Base-by-base conservation (phyloP, 2,888 invertebrate genomes). In the Caenorhabditis sulstoni region DNA sequence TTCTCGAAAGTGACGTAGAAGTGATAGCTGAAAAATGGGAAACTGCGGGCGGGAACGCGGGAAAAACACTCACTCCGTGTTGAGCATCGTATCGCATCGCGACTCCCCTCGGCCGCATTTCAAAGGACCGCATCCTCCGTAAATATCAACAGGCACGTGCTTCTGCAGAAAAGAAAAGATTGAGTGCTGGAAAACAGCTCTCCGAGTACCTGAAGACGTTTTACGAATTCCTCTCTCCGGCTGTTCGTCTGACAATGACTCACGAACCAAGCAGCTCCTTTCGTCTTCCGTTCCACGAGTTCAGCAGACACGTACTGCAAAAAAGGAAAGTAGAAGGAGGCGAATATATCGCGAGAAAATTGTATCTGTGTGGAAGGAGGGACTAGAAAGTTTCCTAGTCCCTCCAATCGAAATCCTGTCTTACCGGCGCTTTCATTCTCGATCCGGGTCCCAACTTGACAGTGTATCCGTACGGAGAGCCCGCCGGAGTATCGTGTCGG, bases 1-100 rank as follows among this genome's bases (percentile, higher is more conserved):
- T 90, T 90, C 74, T 90, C 90, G 74, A 88, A 82, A 3, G 89
- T 83, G 3, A 88, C 75, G 68, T 89, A 89, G 79, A 89, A 89
- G 71, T 86, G 81, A 57, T 89, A 89, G 49, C 88, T 88, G 79
- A 53, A 86, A 82, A n/a, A n/a, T n/a, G n/a, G n/a, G n/a, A n/a
- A n/a, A n/a, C n/a, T n/a, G 22, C 20, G 22, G 11, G 11, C 20
- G 4, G 12, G n/a, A 29, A 29, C 23, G n/a, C 22, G 14, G 18
- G 37, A 29, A 12, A 12, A 16, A 7, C 29, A 73, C 82, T 82
- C 22, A 87, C 86, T 87, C 88, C 3, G 49, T 83, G 53, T 88
- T 82, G 35, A 90, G 75, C 79, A 81, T 81, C 3, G 78, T 64
- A 47, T 88, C 85, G 61, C 90, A 90, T 16, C 52, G 37, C 8